A percentile compares a stretch with the other conserved stretches of the same genome.
These are phyloP conservation scores for Batillaria attramentaria DNA, from an alignment of 1,140 invertebrate genomes.

Conservation along the genomic window DNA sequence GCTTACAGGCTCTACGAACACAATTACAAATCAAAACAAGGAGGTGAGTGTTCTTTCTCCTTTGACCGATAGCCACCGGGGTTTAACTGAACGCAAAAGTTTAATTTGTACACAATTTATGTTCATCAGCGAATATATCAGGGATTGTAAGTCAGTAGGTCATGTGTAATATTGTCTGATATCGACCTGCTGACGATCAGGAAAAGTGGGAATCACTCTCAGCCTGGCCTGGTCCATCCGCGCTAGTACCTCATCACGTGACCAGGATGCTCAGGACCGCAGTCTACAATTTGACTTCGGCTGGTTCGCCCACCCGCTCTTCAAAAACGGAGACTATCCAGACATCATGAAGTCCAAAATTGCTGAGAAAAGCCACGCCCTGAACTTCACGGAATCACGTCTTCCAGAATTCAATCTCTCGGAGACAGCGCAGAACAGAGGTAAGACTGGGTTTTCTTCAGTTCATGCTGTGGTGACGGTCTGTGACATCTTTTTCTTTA, in stretches of 20 bases:
- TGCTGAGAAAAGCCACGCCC: conserved; percentile 50
- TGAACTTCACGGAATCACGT: conserved; percentile 50
- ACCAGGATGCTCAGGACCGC: conserved; percentile 56
- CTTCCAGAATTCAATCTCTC: conserved; percentile 51
- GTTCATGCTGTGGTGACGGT: too few relatives aligned
- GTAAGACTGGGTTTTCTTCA: too few relatives aligned
- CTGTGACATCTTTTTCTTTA: conserved; percentile 3
- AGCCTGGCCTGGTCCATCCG: conserved; percentile 50
- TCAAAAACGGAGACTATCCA: conserved; percentile 68
- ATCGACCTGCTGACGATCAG: conserved; percentile 12
- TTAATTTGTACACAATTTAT: too few relatives aligned
- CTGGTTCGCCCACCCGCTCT: conserved; percentile 69
- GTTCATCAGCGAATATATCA: too few relatives aligned
- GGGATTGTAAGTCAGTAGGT: too few relatives aligned
- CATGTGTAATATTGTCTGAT: too few relatives aligned
- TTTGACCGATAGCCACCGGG: not conserved
- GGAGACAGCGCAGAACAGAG: conserved; percentile 48
- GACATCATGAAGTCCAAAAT: conserved; percentile 62
- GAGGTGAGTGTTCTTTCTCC: conserved; percentile 41
- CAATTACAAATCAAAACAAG: conserved; percentile 46
- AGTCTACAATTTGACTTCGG: conserved; percentile 64
- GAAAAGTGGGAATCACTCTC: conserved; percentile 54
- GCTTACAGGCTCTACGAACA: conserved; percentile 58
- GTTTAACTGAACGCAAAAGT: too few relatives aligned
- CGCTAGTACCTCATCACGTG: conserved; percentile 40